Base-by-base conservation (phyloP, 1,140 invertebrate species). In the Aphaenogaster ashmeadi region DNA sequence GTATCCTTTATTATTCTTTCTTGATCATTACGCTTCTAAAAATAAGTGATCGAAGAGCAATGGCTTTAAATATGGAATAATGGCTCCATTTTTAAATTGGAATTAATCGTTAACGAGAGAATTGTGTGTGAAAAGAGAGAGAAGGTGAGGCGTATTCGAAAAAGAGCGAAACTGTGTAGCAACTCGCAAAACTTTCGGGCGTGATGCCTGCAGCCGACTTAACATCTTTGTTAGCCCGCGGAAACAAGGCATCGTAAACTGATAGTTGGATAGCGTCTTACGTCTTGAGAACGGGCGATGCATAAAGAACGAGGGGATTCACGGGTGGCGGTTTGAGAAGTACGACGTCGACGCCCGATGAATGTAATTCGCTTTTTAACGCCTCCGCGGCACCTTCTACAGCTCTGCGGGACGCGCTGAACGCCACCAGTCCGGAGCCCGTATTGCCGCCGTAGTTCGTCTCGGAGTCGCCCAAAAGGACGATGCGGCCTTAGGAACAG, bases 321-420 rank as follows among this genome's bases (percentile, higher is more conserved):
- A 97, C 95, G 56, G 97, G 97, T 33, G 97, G 96, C 18, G 97
- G 97, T 93, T 98, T 97, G 54, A 98, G 93, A n/a, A 97, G 96
- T 27, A 98, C 96, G n/a, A 98, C 97, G 91, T 96, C 96, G 62
- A 98, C 96, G 11, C 97, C 97, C 27, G 97, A 96, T 4, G 97
- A 96, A 77, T 96, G 96, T 75, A 98, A 94, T 92, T 98, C 97
- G 54, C 96, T 95, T 41, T 97, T 95, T 81, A 98, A 94, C 41
- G 97, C 97, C 47, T 97, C 96, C 81, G 97, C 97, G 13, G 97
- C 97, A 66, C 97, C 97, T 93, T 97, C 97, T 1, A 98, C 97
- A 3, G 97, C 97, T 91, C 97, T 97, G 44, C 97, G 96, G 0
- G 96, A 97, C 0, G 97, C 97, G 44, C 96, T 97, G 80, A 96